These are phyloP conservation scores for Listrodromus nycthemerus DNA, from an alignment of 2,888 invertebrate species.

Conservation along the genomic window DNA sequence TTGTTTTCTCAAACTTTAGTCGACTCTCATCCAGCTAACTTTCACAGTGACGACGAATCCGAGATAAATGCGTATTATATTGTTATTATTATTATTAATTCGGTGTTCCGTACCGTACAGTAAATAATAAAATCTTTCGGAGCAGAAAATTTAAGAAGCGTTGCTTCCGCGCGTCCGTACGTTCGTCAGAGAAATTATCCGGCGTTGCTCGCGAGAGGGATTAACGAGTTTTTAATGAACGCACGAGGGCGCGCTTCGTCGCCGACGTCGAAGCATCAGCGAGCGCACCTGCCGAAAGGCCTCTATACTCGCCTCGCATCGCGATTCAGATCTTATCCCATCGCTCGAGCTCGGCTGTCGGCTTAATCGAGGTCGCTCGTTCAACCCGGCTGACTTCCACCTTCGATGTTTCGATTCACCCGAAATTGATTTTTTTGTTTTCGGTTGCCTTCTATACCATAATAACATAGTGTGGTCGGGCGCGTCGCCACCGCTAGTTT, in stretches of 20 bases:
- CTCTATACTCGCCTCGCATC: conserved; percentile 45
- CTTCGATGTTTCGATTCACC: conserved; percentile 62
- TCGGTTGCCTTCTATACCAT: conserved; percentile 10
- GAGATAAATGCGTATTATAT: not conserved
- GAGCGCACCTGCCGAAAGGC: conserved; percentile 71
- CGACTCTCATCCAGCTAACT: conserved; percentile 12
- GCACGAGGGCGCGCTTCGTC: conserved; percentile 46
- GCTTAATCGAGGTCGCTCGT: conserved; percentile 68
- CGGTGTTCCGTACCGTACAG: not conserved
- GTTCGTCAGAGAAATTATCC: conserved; percentile 62
- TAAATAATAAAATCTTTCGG: conserved; percentile 9
- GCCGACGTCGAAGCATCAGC: conserved; percentile 66
- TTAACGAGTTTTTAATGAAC: conserved; percentile 82
- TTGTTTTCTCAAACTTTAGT: not conserved
- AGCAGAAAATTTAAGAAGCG: conserved; percentile 12
- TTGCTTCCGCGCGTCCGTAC: conserved; percentile 38
- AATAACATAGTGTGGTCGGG: conserved; percentile 14
- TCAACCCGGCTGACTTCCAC: conserved; percentile 28
- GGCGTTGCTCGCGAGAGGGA: conserved; percentile 63
- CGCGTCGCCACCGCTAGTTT: not conserved
- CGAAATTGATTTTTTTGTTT: conserved; percentile 56
- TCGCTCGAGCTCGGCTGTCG: conserved; percentile 59
- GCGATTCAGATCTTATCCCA: conserved; percentile 72
- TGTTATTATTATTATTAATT: not conserved
- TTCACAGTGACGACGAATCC: conserved; percentile 2